A percentile compares a stretch with the other conserved stretches of the same genome.
Evolutionary conservation across 2,113 vertebrate species (phyloP).

Genomic region (Centropristis striata): DNA sequence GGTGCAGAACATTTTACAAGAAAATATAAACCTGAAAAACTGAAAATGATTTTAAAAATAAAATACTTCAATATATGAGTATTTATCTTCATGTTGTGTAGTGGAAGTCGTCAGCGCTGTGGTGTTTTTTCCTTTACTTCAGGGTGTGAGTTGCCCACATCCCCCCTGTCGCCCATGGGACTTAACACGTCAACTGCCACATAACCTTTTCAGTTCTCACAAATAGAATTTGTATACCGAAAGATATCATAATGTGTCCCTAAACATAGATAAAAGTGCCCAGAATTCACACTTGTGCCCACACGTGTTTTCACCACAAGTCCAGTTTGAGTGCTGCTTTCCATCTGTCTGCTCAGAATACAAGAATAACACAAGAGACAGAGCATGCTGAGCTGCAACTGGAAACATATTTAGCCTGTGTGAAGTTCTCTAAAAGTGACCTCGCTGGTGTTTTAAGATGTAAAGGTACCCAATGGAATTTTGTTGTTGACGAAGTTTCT

Average conservation of each 20-base stretch:
- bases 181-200: background rate
- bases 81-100: background rate
- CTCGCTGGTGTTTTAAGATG: background rate
- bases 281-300: background rate
- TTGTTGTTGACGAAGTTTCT: background rate
- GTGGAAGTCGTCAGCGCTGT: background rate
- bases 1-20: background rate
- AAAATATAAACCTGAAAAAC: background rate
- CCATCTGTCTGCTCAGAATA: background rate
- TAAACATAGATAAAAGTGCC: background rate
- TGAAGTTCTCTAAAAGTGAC: background rate
- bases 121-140: background rate
- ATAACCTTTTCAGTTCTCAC: background rate
- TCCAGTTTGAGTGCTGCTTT: background rate
- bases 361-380: background rate
- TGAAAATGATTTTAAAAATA: background rate
- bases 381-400: background rate
- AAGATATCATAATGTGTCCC: background rate
- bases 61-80: too few relatives aligned
- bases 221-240: slow-evolving; percentile 26
- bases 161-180: background rate
- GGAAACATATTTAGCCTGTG: background rate
- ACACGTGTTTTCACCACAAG: background rate
- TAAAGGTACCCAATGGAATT: background rate
- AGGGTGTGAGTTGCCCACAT: background rate